phyloP scores from a whole-genome alignment of 2,888 invertebrate genomes.

The Electrophaes corylata region DNA sequence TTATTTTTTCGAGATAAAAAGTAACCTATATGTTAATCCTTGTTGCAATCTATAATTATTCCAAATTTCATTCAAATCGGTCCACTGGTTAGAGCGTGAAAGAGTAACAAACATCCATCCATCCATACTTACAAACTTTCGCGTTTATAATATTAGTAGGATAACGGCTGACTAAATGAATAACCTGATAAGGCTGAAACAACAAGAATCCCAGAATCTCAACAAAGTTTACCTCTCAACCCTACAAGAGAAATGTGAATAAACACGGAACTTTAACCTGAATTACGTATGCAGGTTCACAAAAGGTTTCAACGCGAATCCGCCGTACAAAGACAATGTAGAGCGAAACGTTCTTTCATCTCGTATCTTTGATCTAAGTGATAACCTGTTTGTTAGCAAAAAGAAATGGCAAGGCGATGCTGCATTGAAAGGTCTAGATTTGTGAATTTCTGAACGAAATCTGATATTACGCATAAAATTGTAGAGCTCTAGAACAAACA shows the following conservation, averaged over 20 bases:
- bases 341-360: slow-evolving; percentile 17
- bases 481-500: not conserved
- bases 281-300: slow-evolving; percentile 17
- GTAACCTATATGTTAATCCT: no score
- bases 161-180: not conserved
- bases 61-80: no score
- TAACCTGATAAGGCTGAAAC: not conserved
- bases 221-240: not conserved
- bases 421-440: not conserved
- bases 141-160: no score
- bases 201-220: not conserved
- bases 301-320: slow-evolving; percentile 21
- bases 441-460: not conserved
- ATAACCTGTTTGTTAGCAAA: slow-evolving; percentile 7
- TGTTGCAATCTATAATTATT: no score
- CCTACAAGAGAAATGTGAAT: slow-evolving; percentile 7
- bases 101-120: no score
- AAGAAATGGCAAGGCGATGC: slow-evolving; percentile 1
- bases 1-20: no score
- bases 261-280: slow-evolving; percentile 14
- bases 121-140: no score
- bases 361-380: slow-evolving; percentile 16
- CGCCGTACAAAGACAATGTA: slow-evolving; percentile 25
- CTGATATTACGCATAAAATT: not conserved
- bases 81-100: no score